These are phyloP conservation scores for Brachyistius frenatus DNA, from an alignment of 2,113 vertebrate genomes.

Conservation along the genomic window DNA sequence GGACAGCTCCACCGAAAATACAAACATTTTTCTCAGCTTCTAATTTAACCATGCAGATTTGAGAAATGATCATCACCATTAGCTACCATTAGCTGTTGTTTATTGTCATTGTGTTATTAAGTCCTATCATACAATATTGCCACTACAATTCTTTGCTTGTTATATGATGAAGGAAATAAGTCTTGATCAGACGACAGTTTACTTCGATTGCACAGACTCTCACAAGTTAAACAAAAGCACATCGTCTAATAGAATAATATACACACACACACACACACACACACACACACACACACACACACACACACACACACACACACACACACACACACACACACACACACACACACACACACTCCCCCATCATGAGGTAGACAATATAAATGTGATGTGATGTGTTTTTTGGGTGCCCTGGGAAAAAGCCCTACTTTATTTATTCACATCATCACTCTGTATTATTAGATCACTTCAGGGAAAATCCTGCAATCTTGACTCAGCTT, in stretches of 20 bases:
- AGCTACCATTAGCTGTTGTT: no score
- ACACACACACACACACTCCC: neutral
- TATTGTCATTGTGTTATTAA: no score
- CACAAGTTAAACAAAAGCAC: conserved; percentile 25
- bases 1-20: no score
- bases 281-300: conserved; percentile 9
- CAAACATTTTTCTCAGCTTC: no score
- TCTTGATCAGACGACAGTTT: conserved; percentile 10
- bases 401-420: conserved; percentile 30
- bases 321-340: neutral
- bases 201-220: conserved; percentile 2
- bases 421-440: conserved; percentile 57
- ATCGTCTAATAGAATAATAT: conserved; percentile 9
- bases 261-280: neutral
- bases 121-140: neutral
- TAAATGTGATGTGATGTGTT: conserved; percentile 45
- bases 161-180: neutral
- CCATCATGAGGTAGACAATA: conserved; percentile 51
- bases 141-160: neutral
- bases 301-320: neutral
- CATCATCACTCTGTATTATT: conserved; percentile 45
- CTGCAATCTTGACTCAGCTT: conserved; percentile 32
- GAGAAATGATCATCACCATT: no score
- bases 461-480: conserved; percentile 46
- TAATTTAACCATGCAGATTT: no score